Evolutionary conservation across 2,797 vertebrate species (phyloP), one percentile per base, ranked within the genome.

Genomic region (Sebastes iracundus): DNA sequence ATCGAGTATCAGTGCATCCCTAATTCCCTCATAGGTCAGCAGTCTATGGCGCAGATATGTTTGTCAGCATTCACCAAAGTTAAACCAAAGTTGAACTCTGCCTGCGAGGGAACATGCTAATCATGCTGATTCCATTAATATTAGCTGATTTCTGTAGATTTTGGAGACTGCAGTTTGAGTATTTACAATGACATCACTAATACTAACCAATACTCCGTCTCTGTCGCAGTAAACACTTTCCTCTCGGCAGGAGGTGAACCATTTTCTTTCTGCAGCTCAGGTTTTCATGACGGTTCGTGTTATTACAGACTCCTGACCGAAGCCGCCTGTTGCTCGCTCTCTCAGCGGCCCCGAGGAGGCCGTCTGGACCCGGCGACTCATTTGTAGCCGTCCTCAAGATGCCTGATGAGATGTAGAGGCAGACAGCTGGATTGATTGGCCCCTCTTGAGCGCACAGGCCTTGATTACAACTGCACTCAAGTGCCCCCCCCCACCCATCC

Each of bases 391-490:
- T 83, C 90, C 80, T 85, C 72, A 77, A 85, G 80, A 81, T 56
- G 86, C 83, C 87, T 92, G 93, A 93, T 91, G 92, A 92, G 92
- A 91, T 85, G 90, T 86, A 87, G 84, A 83, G 75, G 84, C 87
- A 89, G 91, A 90, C 82, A 66, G 92, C 77, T 66, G 86, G 80
- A 90, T 90, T 93, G 92, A 93, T 94, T 93, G 91, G 87, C 82
- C 86, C 89, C 92, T 92, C 91, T 93, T 82, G 80, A 92, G 88
- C 63, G 33, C 83, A 72, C 87, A 85, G 84, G 75, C 91, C 90
- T 90, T 94, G 94, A 94, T 94, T 94, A 90, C 91, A 92, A 86
- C 88, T 62, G 79, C 90, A 87, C 88, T 94, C 84, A 66, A 93
- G 88, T 86, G 77, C 76, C 3, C 38, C 69, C 76, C 2, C 46